Evolutionary conservation across 2,797 vertebrate genomes (phyloP), one percentile per base, ranked within the genome.

Genomic region (Pteropus rufus): DNA sequence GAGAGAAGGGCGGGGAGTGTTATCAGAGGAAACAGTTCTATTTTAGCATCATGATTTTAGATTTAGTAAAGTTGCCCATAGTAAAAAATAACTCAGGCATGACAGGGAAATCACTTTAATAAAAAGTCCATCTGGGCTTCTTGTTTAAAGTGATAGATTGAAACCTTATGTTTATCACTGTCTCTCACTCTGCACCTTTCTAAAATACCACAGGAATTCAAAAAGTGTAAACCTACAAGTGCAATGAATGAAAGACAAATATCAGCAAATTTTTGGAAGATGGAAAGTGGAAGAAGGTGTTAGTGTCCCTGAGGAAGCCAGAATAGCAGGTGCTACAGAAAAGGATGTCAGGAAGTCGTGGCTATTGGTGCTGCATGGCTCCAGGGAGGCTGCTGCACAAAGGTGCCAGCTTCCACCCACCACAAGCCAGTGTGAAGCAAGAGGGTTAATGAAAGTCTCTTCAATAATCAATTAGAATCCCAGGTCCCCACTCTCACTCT

Each of bases 1-100:
- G 41, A 75, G 24, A n/a, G 72, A 69, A 76, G 23, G 23, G 36
- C 80, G 54, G 62, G 49, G 49, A 3, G 5, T 49, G 44, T 70
- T 86, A 85, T 83, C 75, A 93, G 79, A 93, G 41, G 29, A 93
- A 93, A 67, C 19, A n/a, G 11, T 86, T 83, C 64, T 93, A 86
- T 89, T 91, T 93, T 89, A 91, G 14, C 36, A 92, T 77, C 56
- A 64, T 79, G 36, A 73, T 93, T 92, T 95, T 80, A 73, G 41
- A 87, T 81, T 79, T 64, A 79, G 41, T 93, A 89, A 92, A 93
- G 49, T 77, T 80, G 84, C 49, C 85, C 12, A 73, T 24, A 76
- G 34, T 34, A 81, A 21, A 92, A 93, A 96, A 93, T 77, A 75
- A 86, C 75, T 89, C 87, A 94, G 52, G 31, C 65, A 90, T 81